Percentiles rank a stretch among this genome's conserved stretches.
These are phyloP conservation scores for Lordiphosa mommai DNA, from an alignment of 1,140 invertebrate genomes.

Conservation along the genomic window DNA sequence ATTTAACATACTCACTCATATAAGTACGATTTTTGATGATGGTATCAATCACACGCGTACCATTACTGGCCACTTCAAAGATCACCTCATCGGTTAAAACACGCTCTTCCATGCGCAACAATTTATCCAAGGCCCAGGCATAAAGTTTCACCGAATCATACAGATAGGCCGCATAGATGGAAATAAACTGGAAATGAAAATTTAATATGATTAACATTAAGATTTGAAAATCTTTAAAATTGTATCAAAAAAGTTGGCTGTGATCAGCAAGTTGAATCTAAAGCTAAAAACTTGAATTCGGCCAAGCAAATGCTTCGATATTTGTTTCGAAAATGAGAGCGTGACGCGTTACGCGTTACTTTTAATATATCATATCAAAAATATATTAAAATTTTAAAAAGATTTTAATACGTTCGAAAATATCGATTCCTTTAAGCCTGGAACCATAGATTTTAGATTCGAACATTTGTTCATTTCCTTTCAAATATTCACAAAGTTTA, in stretches of 20 bases:
- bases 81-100: slow-evolving; percentile 84
- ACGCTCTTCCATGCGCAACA: slow-evolving; percentile 84
- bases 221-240: too few species aligned
- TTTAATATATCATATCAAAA: too few species aligned
- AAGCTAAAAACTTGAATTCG: too few species aligned
- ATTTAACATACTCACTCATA: slow-evolving; percentile 91
- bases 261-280: too few species aligned
- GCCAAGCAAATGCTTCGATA: too few species aligned
- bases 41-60: slow-evolving; percentile 88
- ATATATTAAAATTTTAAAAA: background rate
- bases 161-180: slow-evolving; percentile 96
- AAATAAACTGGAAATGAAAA: slow-evolving; percentile 86
- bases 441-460: too few species aligned
- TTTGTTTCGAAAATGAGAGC: too few species aligned
- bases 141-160: slow-evolving; percentile 97
- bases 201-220: too few species aligned
- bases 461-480: background rate
- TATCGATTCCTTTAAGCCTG: too few species aligned
- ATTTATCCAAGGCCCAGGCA: slow-evolving; percentile 89
- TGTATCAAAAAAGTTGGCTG: too few species aligned
- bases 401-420: too few species aligned
- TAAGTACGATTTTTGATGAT: slow-evolving; percentile 89
- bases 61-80: slow-evolving; percentile 87
- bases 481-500: slow-evolving; percentile 31
- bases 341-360: too few species aligned